Evolutionary conservation across 35 echinoderm and acorn worm species (phyloP), one percentile per base, ranked within the genome.

Genomic region (Apostichopus californicus): DNA sequence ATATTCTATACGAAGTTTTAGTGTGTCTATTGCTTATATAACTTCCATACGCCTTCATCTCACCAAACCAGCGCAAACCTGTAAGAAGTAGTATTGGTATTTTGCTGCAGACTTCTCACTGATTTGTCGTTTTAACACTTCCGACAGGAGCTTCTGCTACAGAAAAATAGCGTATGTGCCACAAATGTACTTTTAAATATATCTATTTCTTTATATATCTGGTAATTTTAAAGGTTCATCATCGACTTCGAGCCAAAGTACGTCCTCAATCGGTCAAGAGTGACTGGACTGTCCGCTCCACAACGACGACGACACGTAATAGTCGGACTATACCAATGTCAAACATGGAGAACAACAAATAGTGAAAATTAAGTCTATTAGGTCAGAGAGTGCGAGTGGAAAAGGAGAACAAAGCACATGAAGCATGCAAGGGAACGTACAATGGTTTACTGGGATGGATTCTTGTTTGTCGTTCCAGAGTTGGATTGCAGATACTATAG

Each of bases 281-380:
- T 34, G 77, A 78, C 5, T 78, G 77, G 77, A 34, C 20, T 7
- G 52, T 34, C 2, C 18, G 52, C 21, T 21, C 77, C 52, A 78
- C 77, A 34, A 78, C 23, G 9, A 26, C 77, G 23, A 8, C 23
- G 52, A 11, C 18, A 6, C 77, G 21, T 34, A 34, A 34, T 9
- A 28, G 77, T 78, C 21, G 52, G 77, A 78, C 8, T 78, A 26
- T 78, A 78, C 77, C 77, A 78, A 78, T 78, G 77, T 6, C 77
- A 26, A 78, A 78, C 23, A 22, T 78, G 17, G 20, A 34, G 28
- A 34, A 34, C 28, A 34, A 2, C 28, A 34, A 34, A 34, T 1
- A 34, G 28, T 34, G 28, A 25, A 25, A 25, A 25, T 0, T 0
- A 34, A 34, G 28, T 34, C 28, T 0, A 0, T 34, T 1, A 34